These are phyloP conservation scores for Cricetomys ansorgei DNA, from an alignment of 2,113 vertebrate species.

Conservation along the genomic window DNA sequence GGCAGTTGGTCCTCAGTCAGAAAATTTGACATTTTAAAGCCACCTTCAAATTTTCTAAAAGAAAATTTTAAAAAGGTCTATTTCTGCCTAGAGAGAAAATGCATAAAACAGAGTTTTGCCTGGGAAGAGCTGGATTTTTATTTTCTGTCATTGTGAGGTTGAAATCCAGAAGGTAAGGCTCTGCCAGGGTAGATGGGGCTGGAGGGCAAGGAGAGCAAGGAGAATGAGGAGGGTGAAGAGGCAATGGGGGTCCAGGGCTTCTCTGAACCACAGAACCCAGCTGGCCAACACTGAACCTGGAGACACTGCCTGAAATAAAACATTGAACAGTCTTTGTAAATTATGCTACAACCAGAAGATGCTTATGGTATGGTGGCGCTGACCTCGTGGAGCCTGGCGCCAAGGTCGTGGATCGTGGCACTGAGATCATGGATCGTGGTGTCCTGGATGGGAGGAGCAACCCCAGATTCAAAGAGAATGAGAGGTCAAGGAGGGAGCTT, in stretches of 20 bases:
- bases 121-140: neutral
- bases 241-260: fast-evolving
- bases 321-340: fast-evolving
- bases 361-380: neutral
- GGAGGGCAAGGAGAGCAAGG: neutral
- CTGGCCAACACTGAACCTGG: too few species aligned
- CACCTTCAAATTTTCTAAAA: slow-evolving; percentile 66
- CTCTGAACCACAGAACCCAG: fast-evolving
- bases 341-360: fast-evolving
- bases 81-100: slow-evolving; percentile 45
- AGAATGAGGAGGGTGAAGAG: neutral
- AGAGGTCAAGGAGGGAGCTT: fast-evolving
- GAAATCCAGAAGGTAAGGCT: neutral
- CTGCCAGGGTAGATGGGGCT: neutral
- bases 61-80: slow-evolving; percentile 30
- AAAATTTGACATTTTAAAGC: slow-evolving; percentile 72
- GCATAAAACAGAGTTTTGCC: neutral
- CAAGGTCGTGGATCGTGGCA: fast-evolving
- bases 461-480: fast-evolving
- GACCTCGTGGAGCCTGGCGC: too few species aligned
- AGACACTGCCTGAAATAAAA: fast-evolving
- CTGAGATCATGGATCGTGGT: fast-evolving
- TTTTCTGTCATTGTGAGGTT: neutral
- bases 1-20: slow-evolving; percentile 63
- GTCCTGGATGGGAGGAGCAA: neutral